Conservation (phyloP, 1,140 invertebrate genomes). For the Drosophila neocordata region DNA sequence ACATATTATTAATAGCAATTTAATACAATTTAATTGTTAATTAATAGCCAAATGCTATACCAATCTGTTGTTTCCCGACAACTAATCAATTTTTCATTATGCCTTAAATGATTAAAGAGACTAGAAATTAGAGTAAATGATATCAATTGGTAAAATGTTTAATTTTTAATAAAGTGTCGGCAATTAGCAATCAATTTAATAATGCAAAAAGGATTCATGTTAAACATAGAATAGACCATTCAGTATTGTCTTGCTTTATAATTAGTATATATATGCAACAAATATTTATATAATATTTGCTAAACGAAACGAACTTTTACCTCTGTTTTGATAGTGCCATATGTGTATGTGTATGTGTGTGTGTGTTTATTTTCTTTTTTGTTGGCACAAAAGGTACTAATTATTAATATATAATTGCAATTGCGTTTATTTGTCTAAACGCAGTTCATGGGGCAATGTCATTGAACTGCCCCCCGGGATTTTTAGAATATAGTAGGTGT, state of each 20-base stretch:
- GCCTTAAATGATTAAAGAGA: background rate
- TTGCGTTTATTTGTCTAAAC: conserved; percentile 4
- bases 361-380: background rate
- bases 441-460: conserved; percentile 29
- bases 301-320: background rate
- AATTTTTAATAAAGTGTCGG: background rate
- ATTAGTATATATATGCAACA: background rate
- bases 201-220: background rate
- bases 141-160: background rate
- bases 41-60: background rate
- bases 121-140: background rate
- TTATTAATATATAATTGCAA: conserved; percentile 18
- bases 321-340: background rate
- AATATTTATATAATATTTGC: background rate
- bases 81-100: background rate
- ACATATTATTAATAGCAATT: background rate
- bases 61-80: background rate
- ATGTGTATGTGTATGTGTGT: conserved; percentile 10
- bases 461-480: conserved; percentile 38
- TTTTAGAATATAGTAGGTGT: background rate
- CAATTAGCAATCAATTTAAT: background rate
- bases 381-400: conserved; percentile 9
- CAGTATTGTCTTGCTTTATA: background rate
- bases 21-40: background rate
- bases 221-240: background rate